These are phyloP conservation scores for Cephalopachus bancanus DNA, from an alignment of 2,797 vertebrate species.

Conservation along the genomic window DNA sequence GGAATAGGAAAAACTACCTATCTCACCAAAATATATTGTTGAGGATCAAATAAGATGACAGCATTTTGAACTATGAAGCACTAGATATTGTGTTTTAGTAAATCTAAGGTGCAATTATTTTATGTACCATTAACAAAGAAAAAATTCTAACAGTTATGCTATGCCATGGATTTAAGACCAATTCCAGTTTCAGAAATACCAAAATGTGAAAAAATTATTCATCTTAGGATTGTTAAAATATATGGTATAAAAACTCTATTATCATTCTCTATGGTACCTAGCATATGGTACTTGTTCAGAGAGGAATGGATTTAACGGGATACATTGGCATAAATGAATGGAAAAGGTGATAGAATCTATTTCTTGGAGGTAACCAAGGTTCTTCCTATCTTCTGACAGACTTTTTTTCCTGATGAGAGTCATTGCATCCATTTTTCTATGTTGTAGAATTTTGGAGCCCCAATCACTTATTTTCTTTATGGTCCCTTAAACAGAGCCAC, in stretches of 20 bases:
- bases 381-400: background rate
- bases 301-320: constrained; percentile 67
- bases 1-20: constrained; percentile 1
- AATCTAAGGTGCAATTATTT: constrained; percentile 37
- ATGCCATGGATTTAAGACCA: constrained; percentile 34
- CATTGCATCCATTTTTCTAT: background rate
- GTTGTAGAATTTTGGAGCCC: background rate
- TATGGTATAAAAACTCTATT: constrained; percentile 49
- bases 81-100: constrained; percentile 13
- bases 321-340: constrained; percentile 1
- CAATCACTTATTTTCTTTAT: background rate
- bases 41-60: constrained; percentile 10
- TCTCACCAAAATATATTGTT: constrained; percentile 17
- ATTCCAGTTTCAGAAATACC: background rate
- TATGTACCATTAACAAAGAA: constrained; percentile 29
- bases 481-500: background rate
- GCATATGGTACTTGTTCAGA: constrained; percentile 66
- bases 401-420: constrained; percentile 34
- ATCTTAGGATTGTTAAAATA: constrained; percentile 64
- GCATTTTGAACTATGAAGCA: constrained; percentile 2
- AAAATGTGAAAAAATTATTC: constrained; percentile 21
- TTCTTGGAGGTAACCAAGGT: constrained; percentile 57
- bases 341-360: constrained; percentile 33
- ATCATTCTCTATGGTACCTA: constrained; percentile 42
- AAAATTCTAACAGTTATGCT: background rate